Evolutionary conservation across 2,113 vertebrate genomes (phyloP), one percentile per base, ranked within the genome.

Genomic region (Trichomycterus rosablanca): DNA sequence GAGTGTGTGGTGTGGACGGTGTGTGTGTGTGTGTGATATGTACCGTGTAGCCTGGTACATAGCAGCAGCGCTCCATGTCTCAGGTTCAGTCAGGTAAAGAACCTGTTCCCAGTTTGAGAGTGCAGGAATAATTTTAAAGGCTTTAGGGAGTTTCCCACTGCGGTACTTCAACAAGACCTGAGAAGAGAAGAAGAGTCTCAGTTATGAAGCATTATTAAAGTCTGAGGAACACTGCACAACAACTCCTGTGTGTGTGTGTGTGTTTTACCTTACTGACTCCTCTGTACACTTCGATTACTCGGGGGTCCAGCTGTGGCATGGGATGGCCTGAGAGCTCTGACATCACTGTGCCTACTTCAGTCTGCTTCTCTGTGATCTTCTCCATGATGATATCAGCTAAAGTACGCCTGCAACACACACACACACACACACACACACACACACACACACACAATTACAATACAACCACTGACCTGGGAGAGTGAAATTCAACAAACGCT

Each of bases 41-140:
- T 9, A 99, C 96, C 96, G 89, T 2, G 96, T 98, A 65, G 95
- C 96, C 44, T 99, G 95, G 79, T 95, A 98, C 93, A 97, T 94
- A 40, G 94, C 93, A 14, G 94, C 95, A 1, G 96, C 96, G 0
- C 90, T 94, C 95, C 96, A 99, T 0, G 82, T 74, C 79, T 97
- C 94, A 0, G 96, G 95, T 59, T 97, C 93, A 0, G 95, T 98
- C 76, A 99, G 74, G 65, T 97, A 98, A 18, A 99, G 90, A 65
- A 99, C 86, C 79, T 99, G 94, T 74, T 98, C 96, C 96, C 96
- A 98, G 79, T 98, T 98, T 64, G 93, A 90, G 37, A 98, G 83
- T 0, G 95, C 92, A 5, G 96, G 95, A 49, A 99, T 91, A 65
- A 99, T 93, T 80, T 99, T 99, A 73, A 98, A 99, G 0, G 96